Evolutionary conservation across 2,888 invertebrate genomes (phyloP), one percentile per base, ranked within the genome.

Genomic region (Limnephilus lunatus): DNA sequence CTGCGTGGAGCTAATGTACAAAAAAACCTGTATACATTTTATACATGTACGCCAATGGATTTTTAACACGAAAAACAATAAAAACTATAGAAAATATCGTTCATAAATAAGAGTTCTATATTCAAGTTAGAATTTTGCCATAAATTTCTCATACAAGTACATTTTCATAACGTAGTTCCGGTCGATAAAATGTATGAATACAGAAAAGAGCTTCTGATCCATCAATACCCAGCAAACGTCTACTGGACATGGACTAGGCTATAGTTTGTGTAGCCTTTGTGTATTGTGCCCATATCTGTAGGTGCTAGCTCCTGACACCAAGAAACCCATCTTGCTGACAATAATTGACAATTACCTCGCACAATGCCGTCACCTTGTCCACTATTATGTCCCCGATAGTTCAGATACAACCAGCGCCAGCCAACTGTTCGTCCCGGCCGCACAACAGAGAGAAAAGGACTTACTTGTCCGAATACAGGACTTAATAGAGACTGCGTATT

Each of bases 281-380:
- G 32, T 32, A 83, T 83, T 32, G 32, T 83, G 19, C 83, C 35
- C 32, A 25, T 83, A 39, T 35, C 25, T 32, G 85, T n/a, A 44
- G 85, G 87, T 87, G 87, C 53, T 53, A 89, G 81, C 89, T 81
- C 44, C 89, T 30, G 81, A 39, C 39, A 39, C 89, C 89, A 68
- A 89, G 89, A 85, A 81, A 81, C 91, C 93, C 93, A 91, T 86
- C 89, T 85, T 87, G 35, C 90, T 90, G 93, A 92, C 83, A 90
- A 92, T 93, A 93, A 93, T 93, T 93, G 93, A 90, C 93, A 93
- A 93, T 93, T 92, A 93, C 83, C 31, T 81, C 81, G 32, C 87
- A 93, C 93, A 93, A 93, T 91, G 89, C 91, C 48, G 89, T 86
- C 81, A 85, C 92, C 92, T 93, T 93, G 93, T 92, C 88, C 91